Evolutionary conservation across 2,888 invertebrate genomes (phyloP).

Genomic region (Entomobrya multifasciata): DNA sequence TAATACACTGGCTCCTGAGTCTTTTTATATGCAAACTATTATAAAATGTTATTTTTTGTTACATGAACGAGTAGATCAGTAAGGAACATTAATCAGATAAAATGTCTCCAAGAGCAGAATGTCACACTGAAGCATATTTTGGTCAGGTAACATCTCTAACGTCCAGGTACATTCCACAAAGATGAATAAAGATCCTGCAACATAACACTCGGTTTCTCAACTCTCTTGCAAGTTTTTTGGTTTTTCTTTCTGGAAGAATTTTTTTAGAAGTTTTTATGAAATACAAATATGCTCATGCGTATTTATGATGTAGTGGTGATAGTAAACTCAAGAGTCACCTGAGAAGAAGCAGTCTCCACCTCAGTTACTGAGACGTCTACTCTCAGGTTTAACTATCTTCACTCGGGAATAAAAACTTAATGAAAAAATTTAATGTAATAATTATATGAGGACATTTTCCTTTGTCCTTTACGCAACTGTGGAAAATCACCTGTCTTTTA

Average conservation of each 20-base stretch:
- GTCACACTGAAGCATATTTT: neutral
- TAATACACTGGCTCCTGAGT: too few relatives aligned
- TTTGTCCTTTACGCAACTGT: neutral
- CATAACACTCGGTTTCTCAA: conserved; percentile 55
- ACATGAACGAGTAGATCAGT: conserved; percentile 25
- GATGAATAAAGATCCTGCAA: conserved; percentile 48
- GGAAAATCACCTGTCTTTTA: too few relatives aligned
- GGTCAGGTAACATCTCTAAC: neutral
- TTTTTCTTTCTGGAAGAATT: too few relatives aligned
- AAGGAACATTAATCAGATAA: conserved; percentile 58
- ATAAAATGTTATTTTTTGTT: too few relatives aligned
- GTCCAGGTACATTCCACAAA: conserved; percentile 36
- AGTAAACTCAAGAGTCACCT: neutral
- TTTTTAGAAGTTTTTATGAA: conserved; percentile 33
- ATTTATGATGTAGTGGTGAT: too few relatives aligned
- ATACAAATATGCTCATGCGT: conserved; percentile 2
- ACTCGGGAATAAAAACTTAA: too few relatives aligned
- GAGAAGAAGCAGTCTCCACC: neutral
- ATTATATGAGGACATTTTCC: neutral
- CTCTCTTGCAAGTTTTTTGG: too few relatives aligned
- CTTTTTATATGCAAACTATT: too few relatives aligned
- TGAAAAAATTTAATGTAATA: neutral
- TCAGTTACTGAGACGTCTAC: conserved; percentile 34
- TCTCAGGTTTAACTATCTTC: too few relatives aligned
- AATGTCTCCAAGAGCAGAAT: conserved; percentile 30